Conservation (phyloP, 1,140 invertebrate genomes). For the Aphis gossypii region DNA sequence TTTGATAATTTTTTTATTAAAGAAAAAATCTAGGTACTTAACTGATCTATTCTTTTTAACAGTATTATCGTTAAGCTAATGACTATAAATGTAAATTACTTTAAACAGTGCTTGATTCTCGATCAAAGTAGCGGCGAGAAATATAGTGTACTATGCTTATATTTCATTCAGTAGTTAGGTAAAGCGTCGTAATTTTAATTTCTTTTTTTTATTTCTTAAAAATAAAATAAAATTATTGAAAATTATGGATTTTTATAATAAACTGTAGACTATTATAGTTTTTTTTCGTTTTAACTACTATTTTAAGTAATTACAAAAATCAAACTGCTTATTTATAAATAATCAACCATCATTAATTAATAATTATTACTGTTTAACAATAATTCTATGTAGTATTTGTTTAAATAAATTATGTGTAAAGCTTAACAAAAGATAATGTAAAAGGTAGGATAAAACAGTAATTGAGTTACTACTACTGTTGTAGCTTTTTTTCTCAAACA, state of each 20-base stretch:
- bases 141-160: neutral
- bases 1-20: neutral
- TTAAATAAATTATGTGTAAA: neutral
- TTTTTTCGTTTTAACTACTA: neutral
- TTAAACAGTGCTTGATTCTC: neutral
- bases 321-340: no score
- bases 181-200: neutral
- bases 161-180: neutral
- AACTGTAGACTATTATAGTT: no score
- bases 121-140: no score
- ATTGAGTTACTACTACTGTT: no score
- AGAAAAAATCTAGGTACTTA: neutral
- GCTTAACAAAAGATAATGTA: neutral
- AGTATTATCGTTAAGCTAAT: neutral
- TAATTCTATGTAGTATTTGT: neutral
- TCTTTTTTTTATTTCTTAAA: no score
- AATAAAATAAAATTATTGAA: no score
- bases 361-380: neutral
- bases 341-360: no score
- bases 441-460: neutral
- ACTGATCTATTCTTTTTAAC: neutral
- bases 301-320: neutral
- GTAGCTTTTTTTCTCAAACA: no score
- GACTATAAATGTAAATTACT: neutral
- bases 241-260: no score